Percentiles rank a stretch among this genome's conserved stretches.
phyloP scores from a whole-genome alignment of 1,140 invertebrate species.

The Solen grandis region DNA sequence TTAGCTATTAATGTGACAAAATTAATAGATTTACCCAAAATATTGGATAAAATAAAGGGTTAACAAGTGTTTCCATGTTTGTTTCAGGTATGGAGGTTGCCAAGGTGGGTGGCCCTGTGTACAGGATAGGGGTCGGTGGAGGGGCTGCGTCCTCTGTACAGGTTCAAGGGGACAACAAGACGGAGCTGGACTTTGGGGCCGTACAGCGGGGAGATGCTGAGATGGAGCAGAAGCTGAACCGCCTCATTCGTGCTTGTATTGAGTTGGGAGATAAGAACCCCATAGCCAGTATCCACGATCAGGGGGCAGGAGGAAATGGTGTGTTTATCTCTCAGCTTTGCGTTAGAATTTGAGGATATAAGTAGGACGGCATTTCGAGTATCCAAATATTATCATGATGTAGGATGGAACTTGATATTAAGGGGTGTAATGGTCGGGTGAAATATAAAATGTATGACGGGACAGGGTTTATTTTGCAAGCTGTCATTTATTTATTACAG shows the following conservation, averaged over 20 bases:
- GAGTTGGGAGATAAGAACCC: slow-evolving; percentile 92
- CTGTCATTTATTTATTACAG: no score
- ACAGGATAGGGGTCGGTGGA: slow-evolving; percentile 98
- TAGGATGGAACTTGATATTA: no score
- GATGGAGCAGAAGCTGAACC: slow-evolving; percentile 98
- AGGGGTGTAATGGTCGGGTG: no score
- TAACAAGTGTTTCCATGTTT: no score
- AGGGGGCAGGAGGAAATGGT: slow-evolving; percentile 98
- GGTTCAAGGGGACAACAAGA: slow-evolving; percentile 91
- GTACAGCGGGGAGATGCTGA: slow-evolving; percentile 99
- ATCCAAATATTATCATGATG: no score
- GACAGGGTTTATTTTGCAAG: no score
- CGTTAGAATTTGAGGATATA: background rate
- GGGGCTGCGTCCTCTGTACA: slow-evolving; percentile 98
- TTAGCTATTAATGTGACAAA: no score
- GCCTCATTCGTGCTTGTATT: slow-evolving; percentile 94
- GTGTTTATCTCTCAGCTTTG: no score
- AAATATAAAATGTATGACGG: no score
- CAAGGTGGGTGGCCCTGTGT: slow-evolving; percentile 97
- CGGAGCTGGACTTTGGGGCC: slow-evolving; percentile 95
- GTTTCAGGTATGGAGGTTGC: slow-evolving; percentile 85
- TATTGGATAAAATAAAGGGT: no score
- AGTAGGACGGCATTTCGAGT: no score
- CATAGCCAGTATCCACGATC: slow-evolving; percentile 96
- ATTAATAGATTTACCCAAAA: no score